Evolutionary conservation across 2,113 vertebrate genomes (phyloP).

Genomic region (Galeopterus variegatus): DNA sequence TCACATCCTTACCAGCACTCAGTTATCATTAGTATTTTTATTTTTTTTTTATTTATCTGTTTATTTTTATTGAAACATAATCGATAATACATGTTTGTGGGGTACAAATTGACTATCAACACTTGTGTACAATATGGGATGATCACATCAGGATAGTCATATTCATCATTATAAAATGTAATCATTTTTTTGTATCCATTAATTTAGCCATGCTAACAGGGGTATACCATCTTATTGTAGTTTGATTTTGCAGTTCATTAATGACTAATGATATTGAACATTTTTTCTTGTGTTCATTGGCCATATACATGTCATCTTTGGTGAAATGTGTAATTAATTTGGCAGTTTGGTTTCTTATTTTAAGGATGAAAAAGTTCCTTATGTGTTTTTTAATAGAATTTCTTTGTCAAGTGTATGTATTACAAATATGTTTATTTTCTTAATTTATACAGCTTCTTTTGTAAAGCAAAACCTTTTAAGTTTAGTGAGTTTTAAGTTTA

Average conservation of each 20-base stretch:
- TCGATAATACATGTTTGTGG: too few relatives aligned
- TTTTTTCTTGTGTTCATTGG: neutral
- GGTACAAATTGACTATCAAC: too few relatives aligned
- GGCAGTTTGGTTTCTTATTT: neutral
- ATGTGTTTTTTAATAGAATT: neutral
- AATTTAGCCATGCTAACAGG: neutral
- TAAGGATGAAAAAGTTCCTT: neutral
- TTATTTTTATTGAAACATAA: too few relatives aligned
- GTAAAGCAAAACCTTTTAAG: neutral
- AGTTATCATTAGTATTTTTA: neutral
- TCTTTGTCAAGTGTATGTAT: neutral
- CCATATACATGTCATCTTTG: neutral
- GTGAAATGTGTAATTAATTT: neutral
- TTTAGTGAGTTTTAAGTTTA: neutral
- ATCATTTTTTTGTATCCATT: too few relatives aligned
- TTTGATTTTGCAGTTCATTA: neutral
- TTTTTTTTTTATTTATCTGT: too few relatives aligned
- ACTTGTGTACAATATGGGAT: too few relatives aligned
- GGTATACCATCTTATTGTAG: neutral
- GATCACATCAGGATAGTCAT: too few relatives aligned
- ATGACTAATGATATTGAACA: neutral
- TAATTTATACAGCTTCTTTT: neutral
- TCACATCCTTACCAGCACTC: neutral
- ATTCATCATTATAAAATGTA: too few relatives aligned
- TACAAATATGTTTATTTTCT: neutral